These are phyloP conservation scores for Epicauta chinensis DNA, from an alignment of 1,140 invertebrate genomes.

Conservation along the genomic window DNA sequence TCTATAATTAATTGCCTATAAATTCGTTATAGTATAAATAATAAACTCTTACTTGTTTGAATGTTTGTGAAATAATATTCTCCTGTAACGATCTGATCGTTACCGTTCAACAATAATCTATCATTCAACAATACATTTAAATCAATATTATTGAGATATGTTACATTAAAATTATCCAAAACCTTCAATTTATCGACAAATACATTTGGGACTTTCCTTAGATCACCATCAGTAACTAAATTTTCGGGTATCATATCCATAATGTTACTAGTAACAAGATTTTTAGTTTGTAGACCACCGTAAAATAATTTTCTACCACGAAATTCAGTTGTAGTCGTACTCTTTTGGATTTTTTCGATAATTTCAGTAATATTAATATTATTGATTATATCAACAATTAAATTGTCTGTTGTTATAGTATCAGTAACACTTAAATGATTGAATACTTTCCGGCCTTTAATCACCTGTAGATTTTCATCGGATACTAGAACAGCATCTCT, in stretches of 20 bases:
- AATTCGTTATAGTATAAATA: slow-evolving; percentile 18
- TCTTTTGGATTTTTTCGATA: slow-evolving; percentile 22
- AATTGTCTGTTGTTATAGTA: background rate
- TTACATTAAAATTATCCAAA: slow-evolving; percentile 25
- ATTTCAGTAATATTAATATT: slow-evolving; percentile 26
- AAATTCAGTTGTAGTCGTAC: too few species aligned
- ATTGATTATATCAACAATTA: background rate
- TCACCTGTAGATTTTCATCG: slow-evolving; percentile 26
- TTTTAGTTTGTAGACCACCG: slow-evolving; percentile 28
- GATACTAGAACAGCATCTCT: slow-evolving; percentile 32
- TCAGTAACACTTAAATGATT: background rate
- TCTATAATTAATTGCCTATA: slow-evolving; percentile 5
- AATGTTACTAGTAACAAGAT: slow-evolving; percentile 22
- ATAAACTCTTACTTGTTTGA: slow-evolving; percentile 4
- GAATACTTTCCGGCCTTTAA: slow-evolving; percentile 21
- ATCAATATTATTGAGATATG: slow-evolving; percentile 27
- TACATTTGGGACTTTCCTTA: slow-evolving; percentile 22
- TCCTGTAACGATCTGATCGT: slow-evolving; percentile 27
- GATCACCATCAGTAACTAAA: slow-evolving; percentile 26
- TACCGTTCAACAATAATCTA: slow-evolving; percentile 22
- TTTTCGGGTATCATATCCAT: slow-evolving; percentile 14
- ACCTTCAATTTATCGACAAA: slow-evolving; percentile 29
- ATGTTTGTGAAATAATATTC: slow-evolving; percentile 31
- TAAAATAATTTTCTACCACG: slow-evolving; percentile 34
- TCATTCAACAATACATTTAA: slow-evolving; percentile 28